These are phyloP conservation scores for Nothocercus nigrocapillus DNA, from an alignment of 2,113 vertebrate genomes.

Conservation along the genomic window DNA sequence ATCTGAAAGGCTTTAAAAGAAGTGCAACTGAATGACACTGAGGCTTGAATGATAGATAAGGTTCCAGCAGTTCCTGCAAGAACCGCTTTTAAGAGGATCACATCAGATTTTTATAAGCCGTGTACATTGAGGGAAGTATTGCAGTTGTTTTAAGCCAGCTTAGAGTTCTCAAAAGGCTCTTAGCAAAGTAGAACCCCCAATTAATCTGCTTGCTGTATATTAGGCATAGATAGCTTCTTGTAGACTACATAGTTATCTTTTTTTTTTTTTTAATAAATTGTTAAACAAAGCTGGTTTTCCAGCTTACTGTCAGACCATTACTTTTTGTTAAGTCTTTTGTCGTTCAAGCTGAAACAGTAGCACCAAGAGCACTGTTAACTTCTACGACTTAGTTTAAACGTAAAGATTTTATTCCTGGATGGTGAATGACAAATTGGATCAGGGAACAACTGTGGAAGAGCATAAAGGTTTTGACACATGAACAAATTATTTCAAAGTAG, in stretches of 20 bases:
- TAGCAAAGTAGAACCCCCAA: not conserved
- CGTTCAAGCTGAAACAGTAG: not conserved
- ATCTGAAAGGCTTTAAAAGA: not conserved
- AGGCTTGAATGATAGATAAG: not conserved
- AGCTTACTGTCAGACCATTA: not conserved
- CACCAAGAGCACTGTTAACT: not conserved
- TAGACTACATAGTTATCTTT: not conserved
- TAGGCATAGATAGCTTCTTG: not conserved
- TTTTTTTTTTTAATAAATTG: not conserved
- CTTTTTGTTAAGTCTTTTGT: not conserved
- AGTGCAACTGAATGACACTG: not conserved
- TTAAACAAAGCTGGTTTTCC: not conserved
- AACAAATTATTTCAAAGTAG: not conserved
- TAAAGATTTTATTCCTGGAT: not conserved
- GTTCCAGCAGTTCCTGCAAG: not conserved
- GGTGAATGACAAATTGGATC: not conserved
- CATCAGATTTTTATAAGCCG: not conserved
- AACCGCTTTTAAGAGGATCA: not conserved
- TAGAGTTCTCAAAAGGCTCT: not conserved
- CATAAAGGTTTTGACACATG: not conserved
- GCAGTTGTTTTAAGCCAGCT: not conserved
- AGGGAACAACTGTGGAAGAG: not conserved
- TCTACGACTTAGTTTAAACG: rapidly evolving
- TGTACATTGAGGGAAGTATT: not conserved
- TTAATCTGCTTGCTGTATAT: not conserved